Evolutionary conservation across 2,113 vertebrate species (phyloP).

Genomic region (Podarcis cretensis): DNA sequence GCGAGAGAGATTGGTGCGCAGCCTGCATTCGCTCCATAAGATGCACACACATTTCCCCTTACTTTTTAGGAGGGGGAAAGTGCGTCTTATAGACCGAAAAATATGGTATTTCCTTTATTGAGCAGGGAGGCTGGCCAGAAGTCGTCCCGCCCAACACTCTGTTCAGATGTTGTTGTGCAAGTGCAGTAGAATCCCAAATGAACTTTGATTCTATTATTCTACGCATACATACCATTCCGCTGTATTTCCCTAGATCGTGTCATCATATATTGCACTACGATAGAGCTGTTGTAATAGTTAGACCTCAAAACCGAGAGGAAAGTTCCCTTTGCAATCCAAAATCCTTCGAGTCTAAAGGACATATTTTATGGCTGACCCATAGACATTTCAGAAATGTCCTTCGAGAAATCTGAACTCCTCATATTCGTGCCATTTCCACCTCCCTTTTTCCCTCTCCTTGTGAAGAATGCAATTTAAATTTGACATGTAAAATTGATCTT

Average conservation of each 20-base stretch:
- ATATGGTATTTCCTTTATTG: no score
- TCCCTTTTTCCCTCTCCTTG: conserved; percentile 34
- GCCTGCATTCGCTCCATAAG: no score
- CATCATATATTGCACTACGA: neutral
- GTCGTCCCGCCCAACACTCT: no score
- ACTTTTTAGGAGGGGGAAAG: no score
- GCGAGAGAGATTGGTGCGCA: no score
- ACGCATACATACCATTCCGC: neutral
- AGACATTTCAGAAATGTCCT: conserved; percentile 39
- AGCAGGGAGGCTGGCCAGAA: no score
- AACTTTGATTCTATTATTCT: neutral
- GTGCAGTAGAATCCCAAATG: neutral
- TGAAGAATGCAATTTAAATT: conserved; percentile 58
- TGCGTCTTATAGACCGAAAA: no score
- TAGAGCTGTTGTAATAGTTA: neutral
- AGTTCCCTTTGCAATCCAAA: rapidly evolving
- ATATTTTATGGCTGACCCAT: neutral
- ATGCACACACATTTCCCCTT: no score
- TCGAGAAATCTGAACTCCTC: conserved; percentile 30
- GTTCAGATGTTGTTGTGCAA: neutral
- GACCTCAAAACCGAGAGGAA: rapidly evolving
- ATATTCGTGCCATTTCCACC: neutral
- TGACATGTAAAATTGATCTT: conserved; percentile 65
- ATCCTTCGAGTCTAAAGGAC: neutral
- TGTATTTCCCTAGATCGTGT: neutral